Conservation (phyloP, 2,888 invertebrate species). For the Cosmorhoe ocellata region DNA sequence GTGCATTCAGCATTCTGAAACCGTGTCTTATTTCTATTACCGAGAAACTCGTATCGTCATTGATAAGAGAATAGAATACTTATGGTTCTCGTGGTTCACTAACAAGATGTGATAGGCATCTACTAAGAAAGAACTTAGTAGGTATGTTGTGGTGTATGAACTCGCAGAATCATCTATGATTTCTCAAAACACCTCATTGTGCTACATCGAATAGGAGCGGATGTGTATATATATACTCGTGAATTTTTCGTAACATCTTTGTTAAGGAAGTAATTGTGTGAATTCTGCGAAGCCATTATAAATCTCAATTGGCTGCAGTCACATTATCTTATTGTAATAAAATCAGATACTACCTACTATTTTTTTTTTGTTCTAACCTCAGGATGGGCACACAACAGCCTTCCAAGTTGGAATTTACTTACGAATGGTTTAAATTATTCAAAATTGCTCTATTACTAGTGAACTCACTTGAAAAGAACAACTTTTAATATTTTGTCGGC, state of each 20-base stretch:
- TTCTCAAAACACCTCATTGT: conserved; percentile 68
- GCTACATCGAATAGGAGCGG: conserved; percentile 60
- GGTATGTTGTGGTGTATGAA: conserved; percentile 20
- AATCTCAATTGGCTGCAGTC: conserved; percentile 16
- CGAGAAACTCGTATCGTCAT: too few species aligned
- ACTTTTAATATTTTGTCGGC: conserved; percentile 11
- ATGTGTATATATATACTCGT: conserved; percentile 61
- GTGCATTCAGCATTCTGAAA: too few species aligned
- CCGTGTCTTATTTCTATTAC: too few species aligned
- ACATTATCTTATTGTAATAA: background rate
- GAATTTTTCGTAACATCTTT: conserved; percentile 75
- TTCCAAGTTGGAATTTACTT: too few species aligned
- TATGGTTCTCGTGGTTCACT: too few species aligned
- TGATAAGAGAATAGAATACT: too few species aligned
- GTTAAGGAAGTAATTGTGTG: conserved; percentile 76
- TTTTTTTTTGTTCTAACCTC: too few species aligned
- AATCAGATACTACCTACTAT: too few species aligned
- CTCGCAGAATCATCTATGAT: conserved; percentile 51
- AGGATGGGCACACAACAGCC: too few species aligned
- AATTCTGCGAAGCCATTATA: conserved; percentile 47
- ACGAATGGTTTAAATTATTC: too few species aligned
- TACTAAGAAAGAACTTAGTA: too few species aligned
- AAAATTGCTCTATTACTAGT: too few species aligned
- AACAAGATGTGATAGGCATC: conserved; percentile 3
- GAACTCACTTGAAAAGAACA: background rate